phyloP scores from a whole-genome alignment of 2,113 vertebrate genomes.

The Hylia prasina region DNA sequence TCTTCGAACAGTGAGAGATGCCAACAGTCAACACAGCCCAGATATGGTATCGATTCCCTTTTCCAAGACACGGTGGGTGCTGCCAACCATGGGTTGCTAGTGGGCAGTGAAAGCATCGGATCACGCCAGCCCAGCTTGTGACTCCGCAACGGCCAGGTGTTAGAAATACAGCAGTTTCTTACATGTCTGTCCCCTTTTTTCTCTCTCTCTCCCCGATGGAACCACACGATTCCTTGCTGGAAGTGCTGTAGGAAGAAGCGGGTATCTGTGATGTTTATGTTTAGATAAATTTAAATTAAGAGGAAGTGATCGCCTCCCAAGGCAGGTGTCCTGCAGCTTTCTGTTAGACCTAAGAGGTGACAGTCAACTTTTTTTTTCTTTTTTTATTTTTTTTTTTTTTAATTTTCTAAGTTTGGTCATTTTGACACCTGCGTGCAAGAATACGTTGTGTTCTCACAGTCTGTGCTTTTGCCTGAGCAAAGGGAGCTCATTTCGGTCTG shows the following conservation, averaged over 20 bases:
- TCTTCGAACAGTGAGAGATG: constrained; percentile 29
- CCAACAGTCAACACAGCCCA: constrained; percentile 42
- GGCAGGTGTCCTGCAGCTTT: constrained; percentile 57
- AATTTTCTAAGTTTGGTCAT: constrained; percentile 49
- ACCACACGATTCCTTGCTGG: constrained; percentile 20
- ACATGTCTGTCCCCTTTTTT: not conserved
- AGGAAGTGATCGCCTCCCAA: constrained; percentile 12
- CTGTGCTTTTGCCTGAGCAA: constrained; percentile 72
- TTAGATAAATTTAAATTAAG: constrained; percentile 34
- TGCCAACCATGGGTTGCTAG: constrained; percentile 39
- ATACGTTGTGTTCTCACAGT: constrained; percentile 58
- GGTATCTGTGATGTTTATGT: not conserved
- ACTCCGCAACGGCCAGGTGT: not conserved
- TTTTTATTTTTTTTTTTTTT: not conserved
- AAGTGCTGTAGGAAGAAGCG: constrained; percentile 48
- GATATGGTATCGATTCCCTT: constrained; percentile 24
- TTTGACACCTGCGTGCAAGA: constrained; percentile 46
- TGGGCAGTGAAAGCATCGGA: constrained; percentile 62
- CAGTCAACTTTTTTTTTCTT: not conserved
- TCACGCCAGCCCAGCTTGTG: not conserved
- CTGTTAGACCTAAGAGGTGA: constrained; percentile 44
- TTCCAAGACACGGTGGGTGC: constrained; percentile 2
- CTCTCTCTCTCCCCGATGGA: not conserved
- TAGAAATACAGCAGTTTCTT: not conserved
- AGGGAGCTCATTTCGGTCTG: constrained; percentile 65